Conservation (phyloP, 2,113 vertebrate species). For the pig (Sus scrofa) region DNA sequence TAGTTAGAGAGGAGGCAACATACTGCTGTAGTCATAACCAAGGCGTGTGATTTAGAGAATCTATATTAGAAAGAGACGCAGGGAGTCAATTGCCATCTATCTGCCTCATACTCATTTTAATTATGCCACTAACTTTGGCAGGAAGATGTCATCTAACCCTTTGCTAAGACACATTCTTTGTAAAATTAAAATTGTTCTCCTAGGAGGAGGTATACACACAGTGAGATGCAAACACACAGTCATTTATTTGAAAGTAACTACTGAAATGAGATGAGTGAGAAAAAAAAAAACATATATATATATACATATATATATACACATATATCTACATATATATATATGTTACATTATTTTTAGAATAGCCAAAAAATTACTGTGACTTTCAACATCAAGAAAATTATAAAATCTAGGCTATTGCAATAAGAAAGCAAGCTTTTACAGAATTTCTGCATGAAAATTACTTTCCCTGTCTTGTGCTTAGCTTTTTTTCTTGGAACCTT, state of each 20-base stretch:
- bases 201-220: constrained; percentile 37
- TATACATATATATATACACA: neutral
- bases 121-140: constrained; percentile 78
- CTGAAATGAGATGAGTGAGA: constrained; percentile 35
- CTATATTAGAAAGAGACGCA: constrained; percentile 58
- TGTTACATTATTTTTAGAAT: neutral
- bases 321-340: neutral
- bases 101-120: constrained; percentile 79
- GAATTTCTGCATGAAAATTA: neutral
- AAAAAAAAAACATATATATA: neutral
- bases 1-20: neutral
- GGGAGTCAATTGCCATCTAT: constrained; percentile 79
- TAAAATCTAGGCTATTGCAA: neutral
- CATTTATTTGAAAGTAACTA: constrained; percentile 60
- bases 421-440: neutral
- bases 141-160: neutral
- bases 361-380: neutral
- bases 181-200: constrained; percentile 77
- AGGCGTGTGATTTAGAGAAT: constrained; percentile 36
- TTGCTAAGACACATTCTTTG: constrained; percentile 58
- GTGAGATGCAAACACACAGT: neutral
- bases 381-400: constrained; percentile 48
- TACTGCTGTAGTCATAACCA: neutral
- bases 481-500: neutral
- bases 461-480: neutral